Base-by-base conservation (phyloP, 2,797 vertebrate genomes). In the Melanotaenia nigrans region DNA sequence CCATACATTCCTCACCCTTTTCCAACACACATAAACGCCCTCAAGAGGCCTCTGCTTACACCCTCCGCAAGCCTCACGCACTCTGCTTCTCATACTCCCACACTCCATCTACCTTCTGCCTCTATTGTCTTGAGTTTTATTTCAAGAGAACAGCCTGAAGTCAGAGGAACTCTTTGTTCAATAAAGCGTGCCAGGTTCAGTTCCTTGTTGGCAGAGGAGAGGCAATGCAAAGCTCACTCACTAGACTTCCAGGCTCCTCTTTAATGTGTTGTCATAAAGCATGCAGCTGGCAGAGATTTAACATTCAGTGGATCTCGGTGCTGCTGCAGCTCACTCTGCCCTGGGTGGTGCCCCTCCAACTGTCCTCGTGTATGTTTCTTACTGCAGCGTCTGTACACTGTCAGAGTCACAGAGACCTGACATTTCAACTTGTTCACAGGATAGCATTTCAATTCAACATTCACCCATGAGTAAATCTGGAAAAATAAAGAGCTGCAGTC, bases 261-360 rank as follows among this genome's bases (percentile, higher is more conserved):
- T 92, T 93, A 93, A 92, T 93, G 89, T 90, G 84, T 87, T 87
- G 89, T 91, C 90, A 91, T 92, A 92, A 93, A 92, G 90, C 90
- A 87, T 72, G 90, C 85, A 90, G 90, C 90, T 91, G 92, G 90
- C 90, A 86, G 79, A 82, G 74, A 66, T 80, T 83, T 79, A 77
- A 64, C 24, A 58, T 85, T 89, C 83, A 73, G 71, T 42, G 77
- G 76, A 83, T 77, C 79, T 75, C 45, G 33, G 80, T 45, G 70
- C 78, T 67, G 62, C 76, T 61, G 75, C 63, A 10, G 85, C 76
- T 28, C 82, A 22, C 71, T 45, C 61, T 70, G 77, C 58, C 65
- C 69, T 30, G 72, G 82, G 75, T 77, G 40, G 56, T 76, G 83
- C 62, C 81, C 86, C 73, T 77, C 75, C 71, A 40, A 79, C 82